These are phyloP conservation scores for Kryptolebias ocellatus DNA, from an alignment of 2,797 vertebrate species.

Conservation along the genomic window DNA sequence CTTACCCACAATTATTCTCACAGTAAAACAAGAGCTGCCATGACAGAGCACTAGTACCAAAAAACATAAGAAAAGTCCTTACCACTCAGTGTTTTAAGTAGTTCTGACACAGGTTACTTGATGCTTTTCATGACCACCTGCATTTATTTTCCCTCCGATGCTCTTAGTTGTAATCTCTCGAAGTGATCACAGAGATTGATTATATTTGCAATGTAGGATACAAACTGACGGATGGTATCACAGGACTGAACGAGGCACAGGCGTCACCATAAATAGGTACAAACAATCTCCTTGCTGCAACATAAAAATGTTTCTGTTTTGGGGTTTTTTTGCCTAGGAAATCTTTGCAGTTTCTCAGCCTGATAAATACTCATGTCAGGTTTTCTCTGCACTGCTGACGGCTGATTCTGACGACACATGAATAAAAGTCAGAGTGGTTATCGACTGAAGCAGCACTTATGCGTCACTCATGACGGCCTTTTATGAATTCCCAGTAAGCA, in stretches of 20 bases:
- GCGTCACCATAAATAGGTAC: slow-evolving; percentile 5
- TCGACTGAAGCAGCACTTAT: neutral
- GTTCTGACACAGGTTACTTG: slow-evolving; percentile 11
- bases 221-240: neutral
- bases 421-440: slow-evolving; percentile 4
- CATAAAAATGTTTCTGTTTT: no score
- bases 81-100: slow-evolving; percentile 3
- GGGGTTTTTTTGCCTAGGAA: neutral
- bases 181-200: slow-evolving; percentile 9
- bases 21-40: slow-evolving; percentile 49
- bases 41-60: slow-evolving; percentile 41
- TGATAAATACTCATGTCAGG: neutral
- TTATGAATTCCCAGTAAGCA: neutral
- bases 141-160: slow-evolving; percentile 4
- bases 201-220: neutral
- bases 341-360: slow-evolving; percentile 18
- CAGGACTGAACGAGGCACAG: slow-evolving; percentile 6
- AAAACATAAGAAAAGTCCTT: slow-evolving; percentile 31
- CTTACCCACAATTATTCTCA: slow-evolving; percentile 58
- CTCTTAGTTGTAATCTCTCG: slow-evolving; percentile 1
- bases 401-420: neutral
- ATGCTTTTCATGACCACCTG: slow-evolving; percentile 2
- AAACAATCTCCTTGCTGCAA: neutral
- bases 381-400: neutral
- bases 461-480: neutral